Conservation (phyloP, 92 coral and sea anemone genomes). For the Bergia puertoricense region DNA sequence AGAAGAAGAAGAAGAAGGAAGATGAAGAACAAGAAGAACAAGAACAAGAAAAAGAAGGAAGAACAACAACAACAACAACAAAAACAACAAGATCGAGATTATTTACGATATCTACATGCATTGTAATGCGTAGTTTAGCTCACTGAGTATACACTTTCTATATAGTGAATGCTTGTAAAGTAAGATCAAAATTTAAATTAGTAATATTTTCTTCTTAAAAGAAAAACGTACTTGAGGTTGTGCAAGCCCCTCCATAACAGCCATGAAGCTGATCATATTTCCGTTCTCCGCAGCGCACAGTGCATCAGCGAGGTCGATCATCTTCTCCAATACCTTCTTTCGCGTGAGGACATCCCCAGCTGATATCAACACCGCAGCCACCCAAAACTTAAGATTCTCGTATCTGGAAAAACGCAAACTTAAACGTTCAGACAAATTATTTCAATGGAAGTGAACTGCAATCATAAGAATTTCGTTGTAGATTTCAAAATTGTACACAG, state of each 20-base stretch:
- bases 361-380: constrained; percentile 82
- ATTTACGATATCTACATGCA: neutral
- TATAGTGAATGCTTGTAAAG: neutral
- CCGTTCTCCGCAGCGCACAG: constrained; percentile 87
- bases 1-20: neutral
- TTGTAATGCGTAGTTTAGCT: neutral
- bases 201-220: too few relatives aligned
- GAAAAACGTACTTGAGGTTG: constrained; percentile 71
- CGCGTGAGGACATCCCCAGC: constrained; percentile 86
- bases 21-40: neutral
- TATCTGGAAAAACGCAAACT: constrained; percentile 50
- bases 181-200: neutral
- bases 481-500: too few relatives aligned
- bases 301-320: constrained; percentile 91
- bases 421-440: too few relatives aligned
- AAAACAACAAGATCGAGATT: neutral
- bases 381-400: constrained; percentile 79
- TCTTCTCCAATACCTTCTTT: constrained; percentile 72
- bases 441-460: too few relatives aligned
- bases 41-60: neutral
- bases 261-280: constrained; percentile 95
- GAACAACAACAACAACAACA: neutral
- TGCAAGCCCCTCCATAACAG: constrained; percentile 95
- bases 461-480: too few relatives aligned
- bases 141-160: neutral